Percentiles rank a stretch among this genome's conserved stretches.
Evolutionary conservation across 2,888 invertebrate genomes (phyloP).

Genomic region (Drosophila nigricruria): DNA sequence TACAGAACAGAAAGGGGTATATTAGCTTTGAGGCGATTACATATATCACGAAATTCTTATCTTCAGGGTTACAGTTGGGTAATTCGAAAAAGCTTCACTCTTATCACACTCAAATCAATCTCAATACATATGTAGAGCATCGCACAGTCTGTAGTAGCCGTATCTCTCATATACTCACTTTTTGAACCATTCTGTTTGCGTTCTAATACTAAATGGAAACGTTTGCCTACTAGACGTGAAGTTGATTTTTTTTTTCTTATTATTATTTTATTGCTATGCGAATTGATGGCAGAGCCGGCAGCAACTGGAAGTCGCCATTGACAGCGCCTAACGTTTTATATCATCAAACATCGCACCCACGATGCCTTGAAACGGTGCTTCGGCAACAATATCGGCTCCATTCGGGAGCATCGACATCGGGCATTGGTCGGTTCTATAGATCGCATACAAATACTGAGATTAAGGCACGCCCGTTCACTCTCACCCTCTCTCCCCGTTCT

Average conservation of each 20-base stretch:
- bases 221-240: slow-evolving; percentile 17
- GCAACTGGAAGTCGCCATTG: slow-evolving; percentile 59
- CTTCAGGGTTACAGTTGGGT: neutral
- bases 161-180: slow-evolving; percentile 48
- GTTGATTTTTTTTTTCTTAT: slow-evolving; percentile 16
- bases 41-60: neutral
- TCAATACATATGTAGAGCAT: neutral
- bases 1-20: neutral
- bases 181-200: slow-evolving; percentile 54
- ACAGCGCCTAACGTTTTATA: slow-evolving; percentile 66
- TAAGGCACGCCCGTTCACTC: slow-evolving; percentile 17
- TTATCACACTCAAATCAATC: neutral
- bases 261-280: slow-evolving; percentile 30
- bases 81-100: no score
- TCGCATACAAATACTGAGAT: slow-evolving; percentile 21
- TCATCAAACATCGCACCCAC: slow-evolving; percentile 49
- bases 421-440: slow-evolving; percentile 48
- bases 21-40: neutral
- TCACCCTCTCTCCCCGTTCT: neutral
- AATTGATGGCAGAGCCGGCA: slow-evolving; percentile 60
- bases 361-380: slow-evolving; percentile 29
- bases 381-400: slow-evolving; percentile 17
- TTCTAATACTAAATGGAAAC: slow-evolving; percentile 35
- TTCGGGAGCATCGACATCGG: slow-evolving; percentile 33
- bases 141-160: neutral